Percentiles rank a stretch among this genome's conserved stretches.
Conservation (phyloP, 2,888 invertebrate species). For the Carpatolechia fugitivella region DNA sequence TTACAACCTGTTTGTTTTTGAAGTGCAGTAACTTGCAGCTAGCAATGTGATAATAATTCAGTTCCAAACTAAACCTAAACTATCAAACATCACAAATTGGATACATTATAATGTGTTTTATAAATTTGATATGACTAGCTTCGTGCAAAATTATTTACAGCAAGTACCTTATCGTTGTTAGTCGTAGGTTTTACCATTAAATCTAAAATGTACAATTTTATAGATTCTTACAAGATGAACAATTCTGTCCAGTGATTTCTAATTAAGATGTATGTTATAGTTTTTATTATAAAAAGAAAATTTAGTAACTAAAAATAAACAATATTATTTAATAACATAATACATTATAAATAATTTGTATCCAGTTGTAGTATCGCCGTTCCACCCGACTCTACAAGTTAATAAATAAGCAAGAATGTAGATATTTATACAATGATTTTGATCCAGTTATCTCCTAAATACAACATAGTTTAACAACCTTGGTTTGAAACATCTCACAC, state of each 20-base stretch:
- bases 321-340: too few relatives aligned
- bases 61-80: not conserved
- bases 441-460: not conserved
- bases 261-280: too few relatives aligned
- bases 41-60: not conserved
- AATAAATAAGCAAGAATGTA: too few relatives aligned
- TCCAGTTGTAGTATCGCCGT: too few relatives aligned
- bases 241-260: not conserved
- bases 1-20: too few relatives aligned
- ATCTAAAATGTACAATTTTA: slow-evolving; percentile 11
- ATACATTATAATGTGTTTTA: slow-evolving; percentile 13
- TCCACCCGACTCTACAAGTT: too few relatives aligned
- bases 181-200: slow-evolving; percentile 1
- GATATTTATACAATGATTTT: too few relatives aligned
- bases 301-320: too few relatives aligned
- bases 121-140: slow-evolving; percentile 59
- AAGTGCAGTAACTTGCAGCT: too few relatives aligned
- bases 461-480: slow-evolving; percentile 1
- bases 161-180: slow-evolving; percentile 30
- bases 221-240: not conserved
- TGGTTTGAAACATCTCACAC: not conserved
- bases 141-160: slow-evolving; percentile 66
- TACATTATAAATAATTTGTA: too few relatives aligned
- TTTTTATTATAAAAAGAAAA: too few relatives aligned
- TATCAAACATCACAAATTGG: not conserved